These are phyloP conservation scores for Delichon dasypus DNA, from an alignment of 2,797 vertebrate species.

Conservation along the genomic window DNA sequence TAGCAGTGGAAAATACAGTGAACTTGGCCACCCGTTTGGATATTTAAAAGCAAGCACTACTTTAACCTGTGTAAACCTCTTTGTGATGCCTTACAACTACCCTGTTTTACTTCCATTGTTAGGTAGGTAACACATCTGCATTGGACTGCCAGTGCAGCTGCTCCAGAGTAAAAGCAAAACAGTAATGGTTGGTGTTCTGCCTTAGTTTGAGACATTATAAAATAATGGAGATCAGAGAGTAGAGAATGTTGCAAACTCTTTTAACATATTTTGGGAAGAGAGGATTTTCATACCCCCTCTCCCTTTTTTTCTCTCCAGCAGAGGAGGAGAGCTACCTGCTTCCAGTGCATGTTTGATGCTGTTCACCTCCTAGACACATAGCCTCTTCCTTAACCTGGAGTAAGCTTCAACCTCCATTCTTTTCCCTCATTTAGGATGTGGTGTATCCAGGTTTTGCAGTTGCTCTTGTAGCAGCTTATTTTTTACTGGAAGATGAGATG, in stretches of 20 bases:
- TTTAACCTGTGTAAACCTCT: conserved; percentile 97
- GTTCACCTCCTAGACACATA: conserved; percentile 77
- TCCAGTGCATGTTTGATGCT: conserved; percentile 71
- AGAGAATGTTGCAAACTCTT: conserved; percentile 69
- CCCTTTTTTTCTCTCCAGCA: conserved; percentile 73
- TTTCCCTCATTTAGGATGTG: conserved; percentile 69
- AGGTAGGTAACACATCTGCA: conserved; percentile 77
- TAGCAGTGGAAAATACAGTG: conserved; percentile 92
- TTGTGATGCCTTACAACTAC: conserved; percentile 99
- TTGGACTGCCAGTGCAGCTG: conserved; percentile 1
- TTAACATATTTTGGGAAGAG: conserved; percentile 63
- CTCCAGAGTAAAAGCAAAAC: conserved; percentile 39
- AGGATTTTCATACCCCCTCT: conserved; percentile 69
- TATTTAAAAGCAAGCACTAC: conserved; percentile 98
- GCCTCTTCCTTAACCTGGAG: conserved; percentile 76
- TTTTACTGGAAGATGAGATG: conserved; percentile 61
- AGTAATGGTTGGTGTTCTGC: conserved; percentile 49
- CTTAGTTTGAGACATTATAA: conserved; percentile 58
- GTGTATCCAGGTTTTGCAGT: conserved; percentile 68
- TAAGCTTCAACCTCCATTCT: conserved; percentile 64
- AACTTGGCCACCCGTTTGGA: conserved; percentile 92
- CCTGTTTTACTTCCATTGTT: conserved; percentile 93
- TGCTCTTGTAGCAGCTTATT: conserved; percentile 58
- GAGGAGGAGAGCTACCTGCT: conserved; percentile 69
- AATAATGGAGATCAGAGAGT: conserved; percentile 58